Percentiles rank a stretch among this genome's conserved stretches.
phyloP scores from a whole-genome alignment of 2,113 vertebrate species.

The Dromiciops gliroides region DNA sequence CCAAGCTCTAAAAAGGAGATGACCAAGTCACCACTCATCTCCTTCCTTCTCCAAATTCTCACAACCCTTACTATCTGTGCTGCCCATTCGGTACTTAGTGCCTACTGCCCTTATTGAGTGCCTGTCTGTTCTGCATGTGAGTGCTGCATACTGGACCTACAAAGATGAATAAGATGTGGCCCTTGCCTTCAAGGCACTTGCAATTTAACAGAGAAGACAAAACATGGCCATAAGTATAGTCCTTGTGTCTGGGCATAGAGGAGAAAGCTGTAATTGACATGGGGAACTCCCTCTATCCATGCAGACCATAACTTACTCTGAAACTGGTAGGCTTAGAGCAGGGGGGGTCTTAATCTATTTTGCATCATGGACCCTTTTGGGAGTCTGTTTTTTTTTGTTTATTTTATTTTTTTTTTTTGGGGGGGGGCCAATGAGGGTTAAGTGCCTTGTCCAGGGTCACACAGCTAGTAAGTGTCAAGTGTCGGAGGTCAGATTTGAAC shows the following conservation, averaged over 20 bases:
- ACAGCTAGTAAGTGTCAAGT: too few relatives aligned
- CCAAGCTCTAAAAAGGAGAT: not conserved
- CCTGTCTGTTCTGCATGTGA: not conserved
- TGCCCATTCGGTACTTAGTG: not conserved
- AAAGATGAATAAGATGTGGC: not conserved
- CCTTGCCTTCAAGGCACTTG: not conserved
- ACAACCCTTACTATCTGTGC: not conserved
- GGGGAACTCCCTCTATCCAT: not conserved
- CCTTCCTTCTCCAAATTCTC: not conserved
- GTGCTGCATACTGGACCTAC: not conserved
- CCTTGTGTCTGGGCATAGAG: not conserved
- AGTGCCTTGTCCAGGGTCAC: too few relatives aligned
- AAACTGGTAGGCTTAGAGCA: not conserved
- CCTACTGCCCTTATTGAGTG: not conserved
- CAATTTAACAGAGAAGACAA: not conserved
- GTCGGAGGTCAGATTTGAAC: too few relatives aligned
- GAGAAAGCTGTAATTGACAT: not conserved
- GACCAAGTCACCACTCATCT: not conserved
- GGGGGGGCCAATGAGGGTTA: too few relatives aligned
- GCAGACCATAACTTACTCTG: not conserved
- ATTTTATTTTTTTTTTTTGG: too few relatives aligned
- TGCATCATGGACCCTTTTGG: not conserved
- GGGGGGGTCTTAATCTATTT: not conserved
- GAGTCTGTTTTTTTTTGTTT: too few relatives aligned
- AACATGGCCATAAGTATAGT: not conserved